Evolutionary conservation across 1,140 invertebrate genomes (phyloP).

Genomic region (Microplitis mediator): DNA sequence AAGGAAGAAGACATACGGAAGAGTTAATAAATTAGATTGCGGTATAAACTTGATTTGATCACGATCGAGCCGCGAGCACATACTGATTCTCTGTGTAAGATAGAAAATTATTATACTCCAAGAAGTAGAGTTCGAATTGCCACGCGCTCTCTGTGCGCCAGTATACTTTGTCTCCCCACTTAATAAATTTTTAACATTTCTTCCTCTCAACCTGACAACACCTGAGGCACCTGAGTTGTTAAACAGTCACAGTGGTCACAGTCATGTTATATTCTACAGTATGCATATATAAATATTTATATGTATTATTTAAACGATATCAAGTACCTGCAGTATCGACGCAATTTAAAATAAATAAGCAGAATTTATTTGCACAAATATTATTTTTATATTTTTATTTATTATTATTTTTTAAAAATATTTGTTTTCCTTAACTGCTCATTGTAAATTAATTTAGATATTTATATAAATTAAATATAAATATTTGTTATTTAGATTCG

Average conservation of each 20-base stretch:
- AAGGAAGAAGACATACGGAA: background rate
- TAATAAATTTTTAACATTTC: background rate
- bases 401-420: no score
- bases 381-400: no score
- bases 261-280: background rate
- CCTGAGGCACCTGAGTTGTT: background rate
- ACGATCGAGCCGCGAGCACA: background rate
- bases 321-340: no score
- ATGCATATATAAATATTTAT: no score
- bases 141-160: background rate
- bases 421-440: no score
- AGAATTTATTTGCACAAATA: no score
- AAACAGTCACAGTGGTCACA: background rate
- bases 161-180: slow-evolving; percentile 1
- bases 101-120: background rate
- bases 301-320: no score
- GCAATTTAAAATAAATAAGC: no score
- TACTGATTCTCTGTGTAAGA: slow-evolving; percentile 4
- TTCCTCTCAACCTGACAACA: background rate
- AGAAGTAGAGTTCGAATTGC: slow-evolving; percentile 10
- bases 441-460: no score
- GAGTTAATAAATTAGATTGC: background rate
- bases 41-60: background rate
- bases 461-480: no score
- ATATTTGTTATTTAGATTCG: no score